These are phyloP conservation scores for Syrphus vitripennis DNA, from an alignment of 2,888 invertebrate genomes.

Conservation along the genomic window DNA sequence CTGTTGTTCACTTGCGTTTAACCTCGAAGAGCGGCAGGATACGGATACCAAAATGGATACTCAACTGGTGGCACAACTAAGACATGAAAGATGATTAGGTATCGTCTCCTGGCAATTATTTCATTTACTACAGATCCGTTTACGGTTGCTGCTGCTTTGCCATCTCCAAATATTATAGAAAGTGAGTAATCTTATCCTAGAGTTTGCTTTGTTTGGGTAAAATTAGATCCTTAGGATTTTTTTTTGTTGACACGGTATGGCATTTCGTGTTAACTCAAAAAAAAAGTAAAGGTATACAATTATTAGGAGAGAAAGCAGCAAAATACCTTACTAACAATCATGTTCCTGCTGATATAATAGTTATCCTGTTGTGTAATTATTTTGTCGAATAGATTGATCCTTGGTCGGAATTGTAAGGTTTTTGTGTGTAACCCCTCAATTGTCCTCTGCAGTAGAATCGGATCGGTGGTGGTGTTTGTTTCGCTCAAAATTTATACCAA, in stretches of 20 bases:
- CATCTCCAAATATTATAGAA: neutral
- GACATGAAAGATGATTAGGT: constrained; percentile 54
- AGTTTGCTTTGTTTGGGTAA: constrained; percentile 43
- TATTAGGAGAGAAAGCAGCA: constrained; percentile 32
- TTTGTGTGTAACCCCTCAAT: constrained; percentile 71
- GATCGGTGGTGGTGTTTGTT: constrained; percentile 36
- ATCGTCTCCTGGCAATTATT: constrained; percentile 65
- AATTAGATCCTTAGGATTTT: constrained; percentile 47
- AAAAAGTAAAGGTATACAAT: constrained; percentile 36
- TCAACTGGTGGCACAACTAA: constrained; percentile 38
- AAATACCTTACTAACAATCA: constrained; percentile 71
- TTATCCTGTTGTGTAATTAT: constrained; percentile 73
- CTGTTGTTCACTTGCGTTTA: constrained; percentile 57
- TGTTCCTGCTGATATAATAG: constrained; percentile 74
- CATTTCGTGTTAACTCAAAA: constrained; percentile 55
- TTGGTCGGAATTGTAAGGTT: constrained; percentile 37
- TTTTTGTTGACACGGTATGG: constrained; percentile 36
- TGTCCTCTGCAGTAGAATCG: constrained; percentile 28
- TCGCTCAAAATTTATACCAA: constrained; percentile 59
- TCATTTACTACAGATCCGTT: constrained; percentile 46
- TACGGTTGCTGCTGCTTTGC: constrained; percentile 61
- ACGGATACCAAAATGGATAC: neutral
- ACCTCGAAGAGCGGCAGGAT: constrained; percentile 34
- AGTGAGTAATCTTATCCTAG: constrained; percentile 54
- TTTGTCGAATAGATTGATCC: constrained; percentile 67